Evolutionary conservation across 2,888 invertebrate species (phyloP), one percentile per base, ranked within the genome.

Genomic region (Torymus aiolomorphi): DNA sequence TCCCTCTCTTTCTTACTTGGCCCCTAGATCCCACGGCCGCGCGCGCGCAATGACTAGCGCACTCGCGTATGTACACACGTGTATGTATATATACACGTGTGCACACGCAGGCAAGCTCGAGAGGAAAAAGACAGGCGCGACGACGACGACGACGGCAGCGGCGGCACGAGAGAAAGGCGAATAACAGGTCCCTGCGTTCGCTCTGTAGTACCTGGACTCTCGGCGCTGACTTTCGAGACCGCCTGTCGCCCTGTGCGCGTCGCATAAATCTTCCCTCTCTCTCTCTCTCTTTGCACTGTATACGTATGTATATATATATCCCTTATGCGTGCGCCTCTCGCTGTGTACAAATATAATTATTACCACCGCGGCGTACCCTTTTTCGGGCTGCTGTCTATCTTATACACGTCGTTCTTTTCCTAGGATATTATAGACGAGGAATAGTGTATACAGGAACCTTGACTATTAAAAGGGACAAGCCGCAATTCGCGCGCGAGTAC

Each of bases 261-360:
- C 76, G 54, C 54, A 71, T 73, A 74, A 78, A 78, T 70, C 74
- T 57, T 52, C 52, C 54, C 67, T 67, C 52, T 31, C 63, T 12
- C 51, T 20, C 13, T 56, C 8, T 8, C 8, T 56, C 8, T 8
- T 1, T 42, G 42, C 8, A 8, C 8, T 42, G 8, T 8, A 4
- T 31, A 31, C 5, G 4, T 31, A 31, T 31, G 3, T 66, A 69
- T 51, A 20, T 74, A 49, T 74, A 56, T 65, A 54, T 76, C 72
- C 70, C 59, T 63, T 59, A 69, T 69, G 42, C 42, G 63, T 74
- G 74, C 52, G 79, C 78, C 70, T 74, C 57, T 79, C 61, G 71
- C 76, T 80, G 72, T 76, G 72, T 72, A 76, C 80, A 80, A 76
- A 80, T 80, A 80, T 76, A 80, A 80, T 80, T 76, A 80, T 80